A percentile compares a stretch with the other conserved stretches of the same genome.
phyloP scores from a whole-genome alignment of 2,113 vertebrate species.

The Prionailurus viverrinus region DNA sequence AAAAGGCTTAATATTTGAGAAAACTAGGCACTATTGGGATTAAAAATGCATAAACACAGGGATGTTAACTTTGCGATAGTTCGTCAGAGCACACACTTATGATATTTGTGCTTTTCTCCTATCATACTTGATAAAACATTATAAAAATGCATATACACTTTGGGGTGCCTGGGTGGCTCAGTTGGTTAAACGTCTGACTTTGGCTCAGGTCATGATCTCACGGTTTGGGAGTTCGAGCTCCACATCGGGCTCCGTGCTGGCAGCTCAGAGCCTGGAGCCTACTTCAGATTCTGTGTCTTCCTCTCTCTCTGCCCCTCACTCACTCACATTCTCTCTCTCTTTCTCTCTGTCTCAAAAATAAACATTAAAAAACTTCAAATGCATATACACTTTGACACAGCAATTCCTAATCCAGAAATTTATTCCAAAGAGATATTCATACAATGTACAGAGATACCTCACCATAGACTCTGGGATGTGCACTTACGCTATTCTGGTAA shows the following conservation, averaged over 20 bases:
- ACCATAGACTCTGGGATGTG: background rate
- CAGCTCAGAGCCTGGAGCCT: no score
- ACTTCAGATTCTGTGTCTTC: no score
- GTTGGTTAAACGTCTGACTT: no score
- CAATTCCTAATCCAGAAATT: background rate
- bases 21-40: background rate
- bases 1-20: background rate
- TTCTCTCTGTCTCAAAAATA: no score
- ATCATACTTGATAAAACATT: background rate
- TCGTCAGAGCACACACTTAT: background rate
- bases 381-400: background rate
- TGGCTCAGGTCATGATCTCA: no score
- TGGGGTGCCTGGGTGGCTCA: background rate
- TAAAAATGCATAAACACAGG: background rate
- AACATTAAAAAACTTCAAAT: background rate
- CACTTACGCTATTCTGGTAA: background rate
- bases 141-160: background rate
- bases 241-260: fast-evolving
- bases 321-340: no score
- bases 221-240: no score
- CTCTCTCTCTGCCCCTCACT: no score
- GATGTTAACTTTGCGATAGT: background rate
- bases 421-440: background rate
- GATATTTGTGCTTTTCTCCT: background rate
- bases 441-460: background rate